These are phyloP conservation scores for Rhopalosiphum nymphaeae DNA, from an alignment of 2,888 invertebrate species.

Conservation along the genomic window DNA sequence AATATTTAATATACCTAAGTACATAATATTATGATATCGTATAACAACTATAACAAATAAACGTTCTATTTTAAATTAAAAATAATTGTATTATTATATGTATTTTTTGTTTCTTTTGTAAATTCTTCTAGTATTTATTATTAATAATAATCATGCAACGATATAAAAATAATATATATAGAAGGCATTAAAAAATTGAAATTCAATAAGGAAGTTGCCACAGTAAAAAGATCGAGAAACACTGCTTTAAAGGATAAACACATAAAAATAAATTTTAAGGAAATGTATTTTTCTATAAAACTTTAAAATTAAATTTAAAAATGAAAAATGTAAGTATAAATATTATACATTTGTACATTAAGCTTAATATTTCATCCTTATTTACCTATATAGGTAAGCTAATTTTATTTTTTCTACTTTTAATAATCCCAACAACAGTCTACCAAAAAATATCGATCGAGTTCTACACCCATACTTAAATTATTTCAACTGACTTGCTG, in stretches of 20 bases:
- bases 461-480: not conserved
- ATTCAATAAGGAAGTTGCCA: no score
- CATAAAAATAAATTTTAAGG: not conserved
- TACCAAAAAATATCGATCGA: slow-evolving; percentile 1
- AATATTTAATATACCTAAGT: no score
- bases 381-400: not conserved
- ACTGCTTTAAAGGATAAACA: not conserved
- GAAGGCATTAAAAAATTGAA: no score
- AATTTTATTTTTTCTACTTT: not conserved
- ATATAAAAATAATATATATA: no score
- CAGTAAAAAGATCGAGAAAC: no score
- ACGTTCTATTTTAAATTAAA: no score
- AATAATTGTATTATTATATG: no score
- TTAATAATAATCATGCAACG: no score
- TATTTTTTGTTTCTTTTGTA: no score
- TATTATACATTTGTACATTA: not conserved
- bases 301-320: not conserved
- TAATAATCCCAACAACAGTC: not conserved
- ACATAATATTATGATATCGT: no score
- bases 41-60: no score
- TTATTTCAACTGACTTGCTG: not conserved
- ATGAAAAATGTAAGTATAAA: not conserved
- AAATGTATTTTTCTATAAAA: not conserved
- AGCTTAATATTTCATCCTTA: not conserved
- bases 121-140: no score